These are phyloP conservation scores for Falco punctatus DNA, from an alignment of 2,113 vertebrate species.

Conservation along the genomic window DNA sequence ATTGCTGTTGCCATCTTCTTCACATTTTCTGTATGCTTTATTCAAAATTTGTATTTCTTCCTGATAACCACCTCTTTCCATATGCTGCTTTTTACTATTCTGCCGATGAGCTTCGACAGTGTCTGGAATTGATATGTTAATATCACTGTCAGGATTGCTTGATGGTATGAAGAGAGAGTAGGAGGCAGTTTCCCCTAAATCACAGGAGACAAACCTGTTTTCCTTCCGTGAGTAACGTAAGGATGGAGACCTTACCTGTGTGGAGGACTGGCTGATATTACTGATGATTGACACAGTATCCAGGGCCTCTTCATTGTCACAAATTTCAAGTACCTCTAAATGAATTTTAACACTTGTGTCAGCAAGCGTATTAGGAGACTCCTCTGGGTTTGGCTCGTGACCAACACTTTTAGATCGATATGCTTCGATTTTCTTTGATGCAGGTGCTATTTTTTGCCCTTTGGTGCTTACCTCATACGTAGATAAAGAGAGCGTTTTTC, in stretches of 20 bases:
- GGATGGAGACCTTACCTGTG: constrained; percentile 91
- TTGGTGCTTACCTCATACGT: constrained; percentile 96
- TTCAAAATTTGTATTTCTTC: constrained; percentile 97
- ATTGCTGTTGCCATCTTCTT: constrained; percentile 54
- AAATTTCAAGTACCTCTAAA: constrained; percentile 96
- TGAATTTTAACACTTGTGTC: constrained; percentile 97
- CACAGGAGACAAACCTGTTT: constrained; percentile 95
- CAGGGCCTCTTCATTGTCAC: constrained; percentile 92
- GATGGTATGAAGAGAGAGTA: constrained; percentile 94
- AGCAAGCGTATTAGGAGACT: constrained; percentile 72
- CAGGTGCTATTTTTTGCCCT: constrained; percentile 88
- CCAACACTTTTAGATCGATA: constrained; percentile 97
- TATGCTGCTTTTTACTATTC: constrained; percentile 85
- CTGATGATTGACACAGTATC: constrained; percentile 97
- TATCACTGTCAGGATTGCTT: constrained; percentile 81
- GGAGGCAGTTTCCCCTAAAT: constrained; percentile 92
- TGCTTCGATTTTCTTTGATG: constrained; percentile 90
- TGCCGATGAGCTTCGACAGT: constrained; percentile 94
- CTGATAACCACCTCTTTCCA: constrained; percentile 83
- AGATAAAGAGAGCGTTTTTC: constrained; percentile 94
- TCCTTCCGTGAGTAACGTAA: constrained; percentile 92
- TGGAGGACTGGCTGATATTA: constrained; percentile 96
- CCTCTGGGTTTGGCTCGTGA: constrained; percentile 88
- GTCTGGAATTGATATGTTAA: constrained; percentile 97
- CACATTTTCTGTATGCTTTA: constrained; percentile 86